Base-by-base conservation (phyloP, 53 echinoderm and acorn worm genomes). In the Crossaster papposus region DNA sequence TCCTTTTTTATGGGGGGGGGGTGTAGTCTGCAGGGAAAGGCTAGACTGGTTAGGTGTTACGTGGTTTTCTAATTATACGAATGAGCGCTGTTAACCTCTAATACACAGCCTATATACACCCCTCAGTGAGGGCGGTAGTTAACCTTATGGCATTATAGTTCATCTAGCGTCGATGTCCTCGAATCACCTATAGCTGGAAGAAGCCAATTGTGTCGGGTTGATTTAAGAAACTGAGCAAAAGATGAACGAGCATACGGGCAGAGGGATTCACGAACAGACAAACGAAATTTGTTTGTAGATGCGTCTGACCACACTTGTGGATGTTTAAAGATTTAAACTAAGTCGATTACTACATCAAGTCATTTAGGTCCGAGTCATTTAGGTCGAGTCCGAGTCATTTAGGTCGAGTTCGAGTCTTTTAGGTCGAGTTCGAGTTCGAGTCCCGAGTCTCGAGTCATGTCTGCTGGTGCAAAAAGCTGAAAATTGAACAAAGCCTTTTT, bases 11-110 rank as follows among this genome's bases (percentile, higher is more conserved):
- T 38, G 2, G 58, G 58, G 58, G 35, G 35, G 23, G 23, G 32
- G 62, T 30, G 20, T 22, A 32, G 8, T 54, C 75, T 30, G 75
- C 75, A 35, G 75, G 33, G 18, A 74, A 44, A 83, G 83, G 83
- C 72, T 52, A 87, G 76, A 87, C 76, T 54, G 58, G 80, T 14
- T 36, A 36, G 52, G 73, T 33, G 53, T 38, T 74, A 87, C 87
- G 87, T 87, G 87, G 76, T 87, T 87, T 87, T 87, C 77, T 75
- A 87, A 87, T 87, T 87, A 87, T 77, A 87, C 87, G 87, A 87
- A 15, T 87, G 76, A 87, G 54, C 87, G 87, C 54, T 77, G 54
- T 58, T 34, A 22, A 62, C 76, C 87, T 55, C 87, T 36, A 38
- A 51, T 87, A 20, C 63, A 20, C 64, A n/a, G 34, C 75, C 75